phyloP scores from a whole-genome alignment of 2,797 vertebrate species.

The Periophthalmus magnuspinnatus region DNA sequence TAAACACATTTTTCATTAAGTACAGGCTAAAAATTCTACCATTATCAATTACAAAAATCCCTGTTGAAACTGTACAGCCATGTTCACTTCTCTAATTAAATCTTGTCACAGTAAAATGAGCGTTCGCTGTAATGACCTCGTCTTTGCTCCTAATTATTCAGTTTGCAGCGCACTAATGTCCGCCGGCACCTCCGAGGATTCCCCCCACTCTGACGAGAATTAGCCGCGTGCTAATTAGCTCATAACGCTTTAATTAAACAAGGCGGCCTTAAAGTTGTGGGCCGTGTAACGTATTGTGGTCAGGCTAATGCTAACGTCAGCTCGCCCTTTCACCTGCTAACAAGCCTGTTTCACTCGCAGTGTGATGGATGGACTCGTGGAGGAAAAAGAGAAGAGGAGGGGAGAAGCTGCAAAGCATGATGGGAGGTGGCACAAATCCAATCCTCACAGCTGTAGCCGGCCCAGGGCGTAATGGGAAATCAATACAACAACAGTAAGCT shows the following conservation, averaged over 20 bases:
- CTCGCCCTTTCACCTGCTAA: constrained; percentile 27
- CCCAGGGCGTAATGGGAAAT: constrained; percentile 89
- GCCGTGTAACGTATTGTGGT: constrained; percentile 63
- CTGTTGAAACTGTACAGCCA: background rate
- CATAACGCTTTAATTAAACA: constrained; percentile 81
- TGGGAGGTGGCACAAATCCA: constrained; percentile 88
- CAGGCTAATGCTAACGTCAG: constrained; percentile 34
- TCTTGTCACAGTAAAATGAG: constrained; percentile 11
- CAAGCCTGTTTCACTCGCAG: constrained; percentile 34
- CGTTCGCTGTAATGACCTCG: constrained; percentile 26
- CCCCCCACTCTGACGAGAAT: constrained; percentile 70
- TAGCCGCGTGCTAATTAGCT: constrained; percentile 80
- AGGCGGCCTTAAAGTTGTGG: constrained; percentile 74
- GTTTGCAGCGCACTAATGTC: constrained; percentile 66
- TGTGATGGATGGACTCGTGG: constrained; percentile 38
- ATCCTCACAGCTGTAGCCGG: constrained; percentile 81
- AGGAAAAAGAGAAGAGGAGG: constrained; percentile 44
- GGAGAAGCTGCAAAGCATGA: constrained; percentile 70
- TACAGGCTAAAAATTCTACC: background rate
- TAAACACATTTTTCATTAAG: background rate
- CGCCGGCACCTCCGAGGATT: constrained; percentile 63
- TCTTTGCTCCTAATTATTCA: constrained; percentile 67
- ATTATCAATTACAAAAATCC: background rate
- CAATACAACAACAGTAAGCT: constrained; percentile 75
- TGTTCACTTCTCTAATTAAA: constrained; percentile 1